These are phyloP conservation scores for Aphaenogaster floridana DNA, from an alignment of 1,140 invertebrate genomes.

Conservation along the genomic window DNA sequence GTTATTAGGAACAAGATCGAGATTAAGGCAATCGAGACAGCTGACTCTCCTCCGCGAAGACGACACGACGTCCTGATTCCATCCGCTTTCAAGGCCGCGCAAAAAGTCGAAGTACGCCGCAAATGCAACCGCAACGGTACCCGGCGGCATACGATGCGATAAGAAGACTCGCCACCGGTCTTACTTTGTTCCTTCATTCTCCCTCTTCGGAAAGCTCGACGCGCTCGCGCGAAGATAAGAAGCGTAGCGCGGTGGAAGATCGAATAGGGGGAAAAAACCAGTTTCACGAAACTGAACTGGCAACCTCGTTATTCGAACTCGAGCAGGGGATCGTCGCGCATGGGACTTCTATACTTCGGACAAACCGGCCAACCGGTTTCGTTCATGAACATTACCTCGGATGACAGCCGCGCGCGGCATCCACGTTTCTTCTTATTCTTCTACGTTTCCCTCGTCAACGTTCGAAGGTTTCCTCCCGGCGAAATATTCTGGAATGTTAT, in stretches of 20 bases:
- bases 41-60: constrained; percentile 48
- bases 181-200: constrained; percentile 55
- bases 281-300: constrained; percentile 73
- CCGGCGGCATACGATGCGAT: constrained; percentile 70
- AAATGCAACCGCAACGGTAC: constrained; percentile 79
- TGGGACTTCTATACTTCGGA: constrained; percentile 59
- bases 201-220: not conserved
- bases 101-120: constrained; percentile 73
- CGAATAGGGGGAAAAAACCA: constrained; percentile 62
- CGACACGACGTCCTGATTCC: constrained; percentile 68
- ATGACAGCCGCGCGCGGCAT: constrained; percentile 16
- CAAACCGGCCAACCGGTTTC: constrained; percentile 70
- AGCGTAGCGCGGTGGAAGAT: not conserved
- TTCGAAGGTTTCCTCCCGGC: constrained; percentile 4
- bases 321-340: constrained; percentile 65
- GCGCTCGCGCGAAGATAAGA: constrained; percentile 19
- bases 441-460: constrained; percentile 22
- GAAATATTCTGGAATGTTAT: not conserved
- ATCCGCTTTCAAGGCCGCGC: constrained; percentile 76
- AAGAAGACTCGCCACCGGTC: constrained; percentile 67
- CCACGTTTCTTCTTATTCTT: constrained; percentile 39
- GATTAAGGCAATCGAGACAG: constrained; percentile 56
- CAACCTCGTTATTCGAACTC: constrained; percentile 78
- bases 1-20: constrained; percentile 24
- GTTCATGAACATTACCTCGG: constrained; percentile 69